phyloP scores from a whole-genome alignment of 1,140 invertebrate genomes.

The Lysiphlebus fabarum region DNA sequence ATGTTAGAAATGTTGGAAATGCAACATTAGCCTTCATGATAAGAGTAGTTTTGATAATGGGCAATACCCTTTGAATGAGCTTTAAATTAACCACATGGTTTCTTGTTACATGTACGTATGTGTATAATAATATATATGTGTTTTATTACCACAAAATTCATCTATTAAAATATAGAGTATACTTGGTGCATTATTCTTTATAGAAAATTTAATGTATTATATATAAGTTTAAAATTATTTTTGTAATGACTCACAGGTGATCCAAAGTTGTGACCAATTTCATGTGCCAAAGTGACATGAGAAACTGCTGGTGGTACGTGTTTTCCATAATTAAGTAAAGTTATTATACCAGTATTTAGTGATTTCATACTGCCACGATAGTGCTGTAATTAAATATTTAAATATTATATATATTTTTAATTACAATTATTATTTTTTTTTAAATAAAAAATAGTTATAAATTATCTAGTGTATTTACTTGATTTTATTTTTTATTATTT shows the following conservation, averaged over 20 bases:
- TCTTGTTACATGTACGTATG: neutral
- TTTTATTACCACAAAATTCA: neutral
- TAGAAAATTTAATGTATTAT: neutral
- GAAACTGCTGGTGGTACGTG: conserved; percentile 95
- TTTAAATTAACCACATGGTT: neutral
- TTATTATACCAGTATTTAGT: conserved; percentile 97
- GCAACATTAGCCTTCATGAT: too few relatives aligned
- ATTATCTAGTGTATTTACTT: too few relatives aligned
- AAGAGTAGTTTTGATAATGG: too few relatives aligned
- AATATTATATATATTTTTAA: neutral
- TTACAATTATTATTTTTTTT: neutral
- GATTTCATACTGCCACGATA: conserved; percentile 92
- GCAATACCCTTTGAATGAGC: too few relatives aligned
- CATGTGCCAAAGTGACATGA: conserved; percentile 96
- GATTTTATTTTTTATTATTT: too few relatives aligned
- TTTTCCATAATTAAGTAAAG: conserved; percentile 96
- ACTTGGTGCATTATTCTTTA: neutral
- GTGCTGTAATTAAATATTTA: conserved; percentile 63
- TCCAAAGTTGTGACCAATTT: conserved; percentile 99
- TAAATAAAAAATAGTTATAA: too few relatives aligned
- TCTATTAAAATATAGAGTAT: too few relatives aligned
- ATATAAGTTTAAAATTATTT: conserved; percentile 1
- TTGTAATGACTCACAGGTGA: conserved; percentile 72
- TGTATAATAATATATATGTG: neutral
- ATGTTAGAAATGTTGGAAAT: too few relatives aligned